Evolutionary conservation across 2,888 invertebrate genomes (phyloP).

Genomic region (Steinernema carpocapsae): DNA sequence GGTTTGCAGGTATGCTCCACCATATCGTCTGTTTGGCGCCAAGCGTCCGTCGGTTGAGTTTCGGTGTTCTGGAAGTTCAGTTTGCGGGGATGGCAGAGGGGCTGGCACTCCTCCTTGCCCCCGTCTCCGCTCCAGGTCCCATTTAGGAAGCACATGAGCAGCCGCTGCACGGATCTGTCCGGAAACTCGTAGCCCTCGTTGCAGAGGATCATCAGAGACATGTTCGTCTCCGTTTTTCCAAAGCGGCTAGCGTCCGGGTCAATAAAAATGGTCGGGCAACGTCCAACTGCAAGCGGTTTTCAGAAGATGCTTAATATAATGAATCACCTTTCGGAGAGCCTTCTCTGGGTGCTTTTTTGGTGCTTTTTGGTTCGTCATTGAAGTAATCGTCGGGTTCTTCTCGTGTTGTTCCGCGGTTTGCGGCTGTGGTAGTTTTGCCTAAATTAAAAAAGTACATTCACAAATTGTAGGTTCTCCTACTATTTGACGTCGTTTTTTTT

Average conservation of each 20-base stretch:
- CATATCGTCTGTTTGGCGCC: background rate
- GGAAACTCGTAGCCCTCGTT: background rate
- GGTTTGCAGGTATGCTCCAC: background rate
- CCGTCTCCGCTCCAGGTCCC: constrained; percentile 2
- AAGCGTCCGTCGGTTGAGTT: background rate
- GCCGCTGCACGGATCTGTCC: constrained; percentile 8
- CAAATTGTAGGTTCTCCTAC: too few relatives aligned
- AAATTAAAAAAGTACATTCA: too few relatives aligned
- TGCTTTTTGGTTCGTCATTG: background rate
- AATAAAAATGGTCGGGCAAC: background rate
- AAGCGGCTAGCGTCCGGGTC: background rate
- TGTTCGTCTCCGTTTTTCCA: background rate
- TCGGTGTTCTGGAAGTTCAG: background rate
- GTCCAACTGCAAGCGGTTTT: background rate
- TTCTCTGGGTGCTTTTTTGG: background rate
- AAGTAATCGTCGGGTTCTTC: background rate
- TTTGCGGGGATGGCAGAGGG: background rate
- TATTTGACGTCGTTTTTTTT: too few relatives aligned
- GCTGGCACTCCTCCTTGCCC: constrained; percentile 8
- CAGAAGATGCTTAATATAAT: background rate
- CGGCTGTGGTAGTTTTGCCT: too few relatives aligned
- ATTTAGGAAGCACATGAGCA: background rate
- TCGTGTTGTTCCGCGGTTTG: too few relatives aligned
- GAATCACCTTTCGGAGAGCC: background rate
- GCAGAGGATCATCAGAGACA: constrained; percentile 22